Evolutionary conservation across 2,113 vertebrate genomes (phyloP), one percentile per base, ranked within the genome.

Genomic region (Procapra przewalskii): DNA sequence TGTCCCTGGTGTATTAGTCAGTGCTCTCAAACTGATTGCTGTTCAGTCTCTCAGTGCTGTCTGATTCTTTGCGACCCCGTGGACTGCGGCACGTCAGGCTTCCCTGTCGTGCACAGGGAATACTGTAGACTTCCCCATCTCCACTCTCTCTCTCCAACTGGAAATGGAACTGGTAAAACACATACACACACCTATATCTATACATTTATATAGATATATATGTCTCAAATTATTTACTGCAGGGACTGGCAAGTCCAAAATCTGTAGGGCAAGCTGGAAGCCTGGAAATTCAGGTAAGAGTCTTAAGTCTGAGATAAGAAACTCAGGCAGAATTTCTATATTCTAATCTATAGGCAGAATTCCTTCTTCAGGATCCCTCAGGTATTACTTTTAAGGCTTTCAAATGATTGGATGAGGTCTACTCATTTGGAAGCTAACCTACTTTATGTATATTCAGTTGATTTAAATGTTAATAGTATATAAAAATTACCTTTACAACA

Each of bases 61-160:
- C n/a, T 71, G 67, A 40, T 5, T 71, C 17, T 71, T 36, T 12
- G 19, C 0, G 9, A 71, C 2, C 5, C n/a, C 0, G 0, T 12
- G n/a, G n/a, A 71, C 67, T 12, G 67, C 0, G 10, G n/a, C 19
- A 36, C 10, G 0, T 5, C 10, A 71, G n/a, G n/a, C n/a, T 71
- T 71, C 19, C n/a, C n/a, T 71, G 67, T n/a, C 1, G 0, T 31
- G 59, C 27, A 60, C 5, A 60, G 27, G 59, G 5, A 60, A 3
- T 60, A 14, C 5, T 60, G 59, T 60, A 31, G 59, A 5, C 67
- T 40, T 36, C 19, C 21, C n/a, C 23, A 2, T 6, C n/a, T 71
- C 19, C n/a, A 40, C 17, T 40, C 1, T 71, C n/a, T 71, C 19
- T 71, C 67, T 85, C 19, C 19, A 40, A 2, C 3, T 31, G 11